phyloP scores from a whole-genome alignment of 92 coral and sea anemone species.

The Umimayanthus chanpuru region DNA sequence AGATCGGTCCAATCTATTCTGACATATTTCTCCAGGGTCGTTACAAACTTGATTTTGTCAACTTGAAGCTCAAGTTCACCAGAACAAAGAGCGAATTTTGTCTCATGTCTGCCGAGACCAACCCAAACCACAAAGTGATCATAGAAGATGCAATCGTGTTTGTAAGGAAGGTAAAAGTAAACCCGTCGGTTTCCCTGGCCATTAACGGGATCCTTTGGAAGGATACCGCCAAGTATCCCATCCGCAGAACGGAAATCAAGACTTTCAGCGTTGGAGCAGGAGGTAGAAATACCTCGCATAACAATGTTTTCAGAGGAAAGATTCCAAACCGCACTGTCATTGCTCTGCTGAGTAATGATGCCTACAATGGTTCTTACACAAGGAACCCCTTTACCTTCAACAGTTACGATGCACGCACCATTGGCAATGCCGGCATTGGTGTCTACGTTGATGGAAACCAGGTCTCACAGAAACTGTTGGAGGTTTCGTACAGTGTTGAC shows the following conservation, averaged over 20 bases:
- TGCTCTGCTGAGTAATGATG: not conserved
- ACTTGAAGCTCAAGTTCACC: conserved; percentile 56
- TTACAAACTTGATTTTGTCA: conserved; percentile 46
- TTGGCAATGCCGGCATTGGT: too few relatives aligned
- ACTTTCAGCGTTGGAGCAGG: not conserved
- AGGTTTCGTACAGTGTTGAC: not conserved
- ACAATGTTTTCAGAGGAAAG: not conserved
- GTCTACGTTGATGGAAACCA: not conserved
- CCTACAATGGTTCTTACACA: not conserved
- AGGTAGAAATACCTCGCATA: not conserved
- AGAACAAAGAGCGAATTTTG: conserved; percentile 62
- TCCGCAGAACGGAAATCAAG: not conserved
- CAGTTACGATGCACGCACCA: too few relatives aligned
- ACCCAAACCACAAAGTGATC: conserved; percentile 55
- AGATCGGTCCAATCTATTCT: conserved; percentile 52
- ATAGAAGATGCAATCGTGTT: conserved; percentile 61
- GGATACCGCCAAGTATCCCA: not conserved
- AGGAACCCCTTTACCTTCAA: not conserved
- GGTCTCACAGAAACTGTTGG: not conserved
- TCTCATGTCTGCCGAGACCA: conserved; percentile 51
- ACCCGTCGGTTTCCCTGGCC: conserved; percentile 52
- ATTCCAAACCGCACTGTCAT: not conserved
- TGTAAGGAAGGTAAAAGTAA: conserved; percentile 58
- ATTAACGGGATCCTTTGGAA: not conserved
- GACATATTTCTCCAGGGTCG: conserved; percentile 53